Percentiles rank a stretch among this genome's conserved stretches.
Evolutionary conservation across 1,140 invertebrate species (phyloP).

Genomic region (Ceratosolen solmsi): DNA sequence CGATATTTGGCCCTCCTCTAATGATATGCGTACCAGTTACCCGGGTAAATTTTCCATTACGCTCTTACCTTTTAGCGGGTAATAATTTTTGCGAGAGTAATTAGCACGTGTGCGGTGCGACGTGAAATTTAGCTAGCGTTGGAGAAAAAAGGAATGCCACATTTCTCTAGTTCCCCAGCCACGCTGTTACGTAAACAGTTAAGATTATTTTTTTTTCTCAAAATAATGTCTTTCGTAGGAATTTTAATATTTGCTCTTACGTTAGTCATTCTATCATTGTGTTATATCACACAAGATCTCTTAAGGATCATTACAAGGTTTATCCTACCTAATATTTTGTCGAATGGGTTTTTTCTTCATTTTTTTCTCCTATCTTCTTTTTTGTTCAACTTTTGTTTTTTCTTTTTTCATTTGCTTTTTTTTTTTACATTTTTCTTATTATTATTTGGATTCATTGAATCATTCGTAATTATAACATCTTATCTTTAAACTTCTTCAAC

Average conservation of each 20-base stretch:
- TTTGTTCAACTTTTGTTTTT: too few species aligned
- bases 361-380: too few species aligned
- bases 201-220: not conserved
- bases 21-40: not conserved
- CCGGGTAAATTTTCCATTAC: not conserved
- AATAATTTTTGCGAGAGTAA: constrained; percentile 34
- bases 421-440: too few species aligned
- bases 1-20: not conserved
- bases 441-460: too few species aligned
- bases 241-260: not conserved
- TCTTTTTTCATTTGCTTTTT: too few species aligned
- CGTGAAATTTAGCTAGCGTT: not conserved
- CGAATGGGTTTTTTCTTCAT: too few species aligned
- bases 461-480: too few species aligned
- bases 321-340: too few species aligned
- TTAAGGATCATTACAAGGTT: too few species aligned
- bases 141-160: not conserved
- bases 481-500: too few species aligned
- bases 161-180: constrained; percentile 1
- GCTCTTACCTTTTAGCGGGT: constrained; percentile 25
- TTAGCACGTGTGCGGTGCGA: constrained; percentile 24
- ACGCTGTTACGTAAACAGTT: not conserved
- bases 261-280: too few species aligned
- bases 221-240: not conserved
- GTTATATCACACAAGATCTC: too few species aligned